Conservation (phyloP, 2,113 vertebrate genomes). For the Bettongia penicillata region DNA sequence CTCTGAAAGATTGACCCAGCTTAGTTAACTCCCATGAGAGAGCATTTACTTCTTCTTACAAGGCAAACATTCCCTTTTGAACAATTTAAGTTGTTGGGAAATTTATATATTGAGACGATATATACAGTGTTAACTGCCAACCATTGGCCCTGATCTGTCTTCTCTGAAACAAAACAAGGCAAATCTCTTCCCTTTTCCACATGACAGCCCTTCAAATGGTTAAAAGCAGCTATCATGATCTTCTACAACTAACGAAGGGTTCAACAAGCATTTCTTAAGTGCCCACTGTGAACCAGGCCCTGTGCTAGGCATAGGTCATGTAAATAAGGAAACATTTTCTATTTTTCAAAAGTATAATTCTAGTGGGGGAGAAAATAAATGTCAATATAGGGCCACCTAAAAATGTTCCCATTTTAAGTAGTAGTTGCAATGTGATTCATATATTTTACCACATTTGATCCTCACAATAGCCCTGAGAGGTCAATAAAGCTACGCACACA, state of each 20-base stretch:
- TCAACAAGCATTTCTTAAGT: not conserved
- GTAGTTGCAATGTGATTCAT: not conserved
- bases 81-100: constrained; percentile 17
- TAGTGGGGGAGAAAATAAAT: not conserved
- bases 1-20: not conserved
- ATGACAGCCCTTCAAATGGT: constrained; percentile 47
- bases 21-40: accelerated
- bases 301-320: not conserved
- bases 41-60: not conserved
- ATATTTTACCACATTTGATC: not conserved
- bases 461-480: not conserved
- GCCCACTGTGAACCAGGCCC: not conserved
- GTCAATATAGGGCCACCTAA: not conserved
- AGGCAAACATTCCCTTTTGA: not conserved
- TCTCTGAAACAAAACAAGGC: constrained; percentile 44
- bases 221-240: constrained; percentile 26
- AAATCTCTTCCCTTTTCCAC: not conserved
- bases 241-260: constrained; percentile 12
- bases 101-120: constrained; percentile 56
- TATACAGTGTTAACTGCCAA: constrained; percentile 58
- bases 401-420: not conserved
- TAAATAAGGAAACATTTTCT: not conserved
- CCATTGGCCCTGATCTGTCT: not conserved
- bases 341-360: not conserved
- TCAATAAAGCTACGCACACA: not conserved